Base-by-base conservation (phyloP, 37 sponge, comb jelly and placozoan genomes). In the Lycopodina hypogea region DNA sequence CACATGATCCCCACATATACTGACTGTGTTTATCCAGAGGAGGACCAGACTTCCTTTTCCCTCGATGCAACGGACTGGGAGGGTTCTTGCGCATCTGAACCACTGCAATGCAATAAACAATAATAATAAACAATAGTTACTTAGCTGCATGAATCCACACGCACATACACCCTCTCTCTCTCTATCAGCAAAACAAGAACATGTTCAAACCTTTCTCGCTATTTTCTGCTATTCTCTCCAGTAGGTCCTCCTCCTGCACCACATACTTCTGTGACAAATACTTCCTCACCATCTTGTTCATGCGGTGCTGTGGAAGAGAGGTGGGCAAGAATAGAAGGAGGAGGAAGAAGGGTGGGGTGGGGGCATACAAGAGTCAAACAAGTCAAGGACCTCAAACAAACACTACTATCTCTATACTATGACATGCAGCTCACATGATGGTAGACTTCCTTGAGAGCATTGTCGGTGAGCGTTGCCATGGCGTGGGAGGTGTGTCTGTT, bases 261-360 rank as follows among this genome's bases (percentile, higher is more conserved):
- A 87, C 87, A 59, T 87, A 68, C 62, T 87, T 87, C 62, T 56
- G 55, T 22, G 60, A 21, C 40, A 87, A 52, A 51, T 87, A 77
- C 61, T 77, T 87, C 56, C 82, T 41, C 53, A 87, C 87, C 87
- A 87, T 87, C 70, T 87, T 87, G 35, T 56, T 58, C 87, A 87
- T 81, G 21, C 81, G 77, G 60, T 81, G 81, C 87, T 87, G 76
- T 6, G 72, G 56, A 51, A 32, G 28, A 28, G 33, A 22, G 3
- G 56, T 3, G 33, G 33, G 74, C 22, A 53, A 28, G 32, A 28
- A 18, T 29, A 11, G 3, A 51, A 33, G 30, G 45, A 63, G 45
- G 42, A 62, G 14, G 24, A 14, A 76, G n/a, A 37, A 19, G 23
- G 19, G 28, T 7, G 34, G 41, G 2, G 40, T 9, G 76, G 14